Evolutionary conservation across 2,113 vertebrate genomes (phyloP).

Genomic region (Psittacula cyanocephala): DNA sequence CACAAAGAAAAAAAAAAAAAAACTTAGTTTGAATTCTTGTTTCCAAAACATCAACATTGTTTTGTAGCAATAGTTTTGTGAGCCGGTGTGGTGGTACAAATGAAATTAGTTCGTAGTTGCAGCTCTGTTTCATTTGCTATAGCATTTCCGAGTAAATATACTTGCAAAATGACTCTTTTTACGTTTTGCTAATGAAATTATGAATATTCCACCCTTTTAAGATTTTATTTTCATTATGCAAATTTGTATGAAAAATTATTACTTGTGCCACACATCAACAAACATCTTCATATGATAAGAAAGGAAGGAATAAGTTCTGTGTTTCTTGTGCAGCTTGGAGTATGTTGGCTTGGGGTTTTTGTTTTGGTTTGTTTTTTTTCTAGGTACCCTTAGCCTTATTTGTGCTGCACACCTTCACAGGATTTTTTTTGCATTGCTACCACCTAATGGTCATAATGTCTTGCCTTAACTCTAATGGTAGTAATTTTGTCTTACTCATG

Average conservation of each 20-base stretch:
- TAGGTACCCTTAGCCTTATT: neutral
- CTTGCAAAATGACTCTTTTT: neutral
- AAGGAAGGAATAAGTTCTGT: neutral
- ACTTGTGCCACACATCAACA: neutral
- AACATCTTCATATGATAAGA: neutral
- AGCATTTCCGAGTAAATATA: neutral
- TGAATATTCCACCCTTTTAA: neutral
- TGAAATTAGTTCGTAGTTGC: neutral
- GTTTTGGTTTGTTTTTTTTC: neutral
- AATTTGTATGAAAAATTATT: neutral
- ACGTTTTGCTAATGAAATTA: neutral
- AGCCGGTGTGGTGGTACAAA: neutral
- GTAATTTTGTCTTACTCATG: constrained; percentile 61
- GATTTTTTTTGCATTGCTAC: neutral
- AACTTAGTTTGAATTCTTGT: neutral
- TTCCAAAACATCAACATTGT: neutral
- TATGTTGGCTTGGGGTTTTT: neutral
- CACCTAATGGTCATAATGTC: constrained; percentile 52
- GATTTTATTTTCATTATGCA: neutral
- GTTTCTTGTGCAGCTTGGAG: neutral
- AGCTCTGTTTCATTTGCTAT: neutral
- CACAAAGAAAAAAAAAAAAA: neutral
- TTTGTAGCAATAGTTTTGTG: neutral
- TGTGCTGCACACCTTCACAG: neutral
- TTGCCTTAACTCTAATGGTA: constrained; percentile 40